These are phyloP conservation scores for Dicycla oo DNA, from an alignment of 2,888 invertebrate genomes.

Conservation along the genomic window DNA sequence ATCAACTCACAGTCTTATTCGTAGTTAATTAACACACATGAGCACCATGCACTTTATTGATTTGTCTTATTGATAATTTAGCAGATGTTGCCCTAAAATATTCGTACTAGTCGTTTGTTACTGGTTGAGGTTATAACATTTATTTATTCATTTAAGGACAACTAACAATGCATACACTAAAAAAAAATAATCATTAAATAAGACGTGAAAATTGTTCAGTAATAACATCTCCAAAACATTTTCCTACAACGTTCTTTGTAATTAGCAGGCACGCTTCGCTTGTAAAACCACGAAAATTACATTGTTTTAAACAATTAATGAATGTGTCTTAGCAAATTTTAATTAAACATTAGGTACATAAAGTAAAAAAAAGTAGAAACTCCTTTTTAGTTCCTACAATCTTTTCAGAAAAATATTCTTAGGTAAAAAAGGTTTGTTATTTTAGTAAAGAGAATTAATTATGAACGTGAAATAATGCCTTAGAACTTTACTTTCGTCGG, in stretches of 20 bases:
- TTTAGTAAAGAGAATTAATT: constrained; percentile 33
- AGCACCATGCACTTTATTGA: too few species aligned
- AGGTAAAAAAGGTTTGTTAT: constrained; percentile 44
- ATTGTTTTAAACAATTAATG: constrained; percentile 27
- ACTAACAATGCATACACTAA: too few species aligned
- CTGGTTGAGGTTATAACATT: background rate
- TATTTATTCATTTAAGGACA: too few species aligned
- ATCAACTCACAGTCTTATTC: too few species aligned
- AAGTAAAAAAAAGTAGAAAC: constrained; percentile 6
- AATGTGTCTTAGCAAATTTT: constrained; percentile 22
- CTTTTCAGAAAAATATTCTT: constrained; percentile 69
- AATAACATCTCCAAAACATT: constrained; percentile 16
- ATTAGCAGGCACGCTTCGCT: constrained; percentile 11
- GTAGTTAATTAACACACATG: too few species aligned
- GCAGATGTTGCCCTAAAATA: background rate
- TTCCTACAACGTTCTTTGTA: constrained; percentile 17
- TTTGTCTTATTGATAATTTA: too few species aligned
- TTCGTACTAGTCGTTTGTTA: too few species aligned
- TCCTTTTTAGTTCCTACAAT: constrained; percentile 4
- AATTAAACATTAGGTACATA: constrained; percentile 25
- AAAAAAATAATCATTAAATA: too few species aligned
- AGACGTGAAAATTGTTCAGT: background rate
- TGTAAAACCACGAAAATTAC: constrained; percentile 31
- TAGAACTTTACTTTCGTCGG: constrained; percentile 3
- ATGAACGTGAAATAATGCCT: constrained; percentile 37